Evolutionary conservation across 2,888 invertebrate genomes (phyloP).

Genomic region (Cryptophagus acutangulus): DNA sequence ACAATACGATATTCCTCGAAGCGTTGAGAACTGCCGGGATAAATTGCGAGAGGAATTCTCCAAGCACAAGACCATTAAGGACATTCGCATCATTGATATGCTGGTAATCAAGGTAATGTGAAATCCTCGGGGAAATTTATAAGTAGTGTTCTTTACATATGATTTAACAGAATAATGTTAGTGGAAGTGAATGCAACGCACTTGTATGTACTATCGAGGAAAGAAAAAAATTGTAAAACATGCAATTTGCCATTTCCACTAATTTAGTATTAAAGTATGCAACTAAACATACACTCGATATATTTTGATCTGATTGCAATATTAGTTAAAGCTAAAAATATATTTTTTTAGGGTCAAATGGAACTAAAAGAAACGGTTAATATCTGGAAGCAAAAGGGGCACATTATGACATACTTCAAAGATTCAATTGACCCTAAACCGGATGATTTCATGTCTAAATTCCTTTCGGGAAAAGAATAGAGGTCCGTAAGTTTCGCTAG

Average conservation of each 20-base stretch:
- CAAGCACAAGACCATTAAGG: slow-evolving; percentile 68
- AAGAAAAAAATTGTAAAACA: too few relatives aligned
- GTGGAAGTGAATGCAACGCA: too few relatives aligned
- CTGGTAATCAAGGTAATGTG: slow-evolving; percentile 92
- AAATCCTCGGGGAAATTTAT: too few relatives aligned
- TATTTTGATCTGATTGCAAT: background rate
- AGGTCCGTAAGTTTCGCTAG: background rate
- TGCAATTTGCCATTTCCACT: too few relatives aligned
- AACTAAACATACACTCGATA: slow-evolving; percentile 3
- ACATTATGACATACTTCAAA: slow-evolving; percentile 83
- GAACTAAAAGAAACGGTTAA: slow-evolving; percentile 82
- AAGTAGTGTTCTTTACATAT: too few relatives aligned
- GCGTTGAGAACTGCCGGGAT: slow-evolving; percentile 59
- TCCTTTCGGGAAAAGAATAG: slow-evolving; percentile 64
- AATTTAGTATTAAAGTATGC: too few relatives aligned
- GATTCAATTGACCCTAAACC: slow-evolving; percentile 81
- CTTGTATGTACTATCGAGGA: too few relatives aligned
- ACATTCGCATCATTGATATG: slow-evolving; percentile 86
- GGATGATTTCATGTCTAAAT: slow-evolving; percentile 87
- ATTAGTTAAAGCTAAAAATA: too few relatives aligned
- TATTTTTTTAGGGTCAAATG: slow-evolving; percentile 86
- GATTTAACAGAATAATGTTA: too few relatives aligned
- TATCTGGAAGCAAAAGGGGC: slow-evolving; percentile 85
- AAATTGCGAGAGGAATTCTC: slow-evolving; percentile 76
- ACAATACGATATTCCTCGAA: slow-evolving; percentile 79